A percentile compares a stretch with the other conserved stretches of the same genome.
phyloP scores from a whole-genome alignment of 2,888 invertebrate genomes.

The Achlya flavicornis region DNA sequence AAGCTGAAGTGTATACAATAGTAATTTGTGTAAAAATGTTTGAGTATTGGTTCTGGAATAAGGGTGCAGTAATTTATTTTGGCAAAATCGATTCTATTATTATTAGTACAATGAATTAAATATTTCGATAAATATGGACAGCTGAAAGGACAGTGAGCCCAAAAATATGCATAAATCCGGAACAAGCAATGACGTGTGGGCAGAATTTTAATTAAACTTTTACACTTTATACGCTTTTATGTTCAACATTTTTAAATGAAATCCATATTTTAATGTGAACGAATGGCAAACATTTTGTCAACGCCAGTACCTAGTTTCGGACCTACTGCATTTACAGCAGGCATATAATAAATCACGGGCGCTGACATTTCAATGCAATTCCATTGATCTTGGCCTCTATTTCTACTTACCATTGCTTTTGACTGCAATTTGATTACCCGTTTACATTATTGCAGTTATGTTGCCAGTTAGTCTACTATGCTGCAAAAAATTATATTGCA shows the following conservation, averaged over 20 bases:
- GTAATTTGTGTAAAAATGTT: no score
- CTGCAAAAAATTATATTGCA: no score
- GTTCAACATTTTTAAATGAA: not conserved
- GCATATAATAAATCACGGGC: not conserved
- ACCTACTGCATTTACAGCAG: not conserved
- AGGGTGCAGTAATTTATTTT: no score
- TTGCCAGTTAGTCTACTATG: no score
- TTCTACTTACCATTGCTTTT: not conserved
- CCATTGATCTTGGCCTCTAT: not conserved
- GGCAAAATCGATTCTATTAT: no score
- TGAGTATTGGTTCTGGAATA: no score
- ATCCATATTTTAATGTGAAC: conserved; percentile 3
- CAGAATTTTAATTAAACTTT: not conserved
- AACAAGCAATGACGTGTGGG: not conserved
- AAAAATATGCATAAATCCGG: not conserved
- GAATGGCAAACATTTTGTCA: conserved; percentile 1
- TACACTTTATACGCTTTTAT: not conserved
- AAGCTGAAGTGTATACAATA: no score
- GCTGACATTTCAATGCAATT: not conserved
- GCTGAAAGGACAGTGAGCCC: not conserved
- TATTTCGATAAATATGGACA: not conserved
- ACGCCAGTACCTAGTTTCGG: not conserved
- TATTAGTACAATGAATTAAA: not conserved
- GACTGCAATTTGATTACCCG: not conserved
- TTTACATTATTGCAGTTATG: no score